Evolutionary conservation across 2,888 invertebrate species (phyloP).

Genomic region (Xestia c-nigrum): DNA sequence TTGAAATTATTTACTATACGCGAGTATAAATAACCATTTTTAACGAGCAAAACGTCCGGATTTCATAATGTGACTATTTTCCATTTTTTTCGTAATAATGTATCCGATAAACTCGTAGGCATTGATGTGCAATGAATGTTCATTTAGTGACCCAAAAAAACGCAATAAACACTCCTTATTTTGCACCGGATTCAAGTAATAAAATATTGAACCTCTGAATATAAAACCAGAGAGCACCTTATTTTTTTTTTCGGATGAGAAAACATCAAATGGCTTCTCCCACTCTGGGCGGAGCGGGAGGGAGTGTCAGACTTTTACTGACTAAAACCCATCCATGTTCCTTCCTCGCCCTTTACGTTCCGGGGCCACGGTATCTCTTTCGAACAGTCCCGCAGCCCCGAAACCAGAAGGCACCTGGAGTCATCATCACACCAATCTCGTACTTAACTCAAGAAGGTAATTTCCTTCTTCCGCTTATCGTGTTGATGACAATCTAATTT

Average conservation of each 20-base stretch:
- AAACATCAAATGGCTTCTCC: no score
- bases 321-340: no score
- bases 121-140: background rate
- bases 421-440: background rate
- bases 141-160: background rate
- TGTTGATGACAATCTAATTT: background rate
- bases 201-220: background rate
- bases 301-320: no score
- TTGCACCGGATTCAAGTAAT: background rate
- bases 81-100: conserved; percentile 8
- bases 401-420: background rate
- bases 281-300: no score
- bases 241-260: no score
- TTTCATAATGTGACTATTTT: conserved; percentile 25
- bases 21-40: conserved; percentile 19
- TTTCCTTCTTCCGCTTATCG: background rate
- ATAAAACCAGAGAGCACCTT: background rate
- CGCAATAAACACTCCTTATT: background rate
- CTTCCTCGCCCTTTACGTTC: no score
- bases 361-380: no score
- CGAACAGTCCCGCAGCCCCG: no score
- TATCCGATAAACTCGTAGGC: conserved; percentile 3
- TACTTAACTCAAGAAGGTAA: background rate
- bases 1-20: conserved; percentile 35
- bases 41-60: conserved; percentile 15